Conservation (phyloP, 1,140 invertebrate species). For the Cydia strobilella region DNA sequence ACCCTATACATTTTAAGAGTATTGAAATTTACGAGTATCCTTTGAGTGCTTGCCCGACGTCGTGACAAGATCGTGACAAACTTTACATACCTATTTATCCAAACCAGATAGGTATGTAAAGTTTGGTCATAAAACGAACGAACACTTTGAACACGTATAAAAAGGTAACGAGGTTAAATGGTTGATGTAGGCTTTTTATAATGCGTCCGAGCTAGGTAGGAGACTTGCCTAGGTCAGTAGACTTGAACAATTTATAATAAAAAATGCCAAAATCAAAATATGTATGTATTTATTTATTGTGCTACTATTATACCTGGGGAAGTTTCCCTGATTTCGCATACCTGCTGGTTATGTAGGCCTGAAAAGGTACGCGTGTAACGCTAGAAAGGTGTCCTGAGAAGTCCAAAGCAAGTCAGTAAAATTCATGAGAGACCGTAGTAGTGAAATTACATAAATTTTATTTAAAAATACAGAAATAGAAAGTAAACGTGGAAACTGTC, state of each 20-base stretch:
- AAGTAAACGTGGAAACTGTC: constrained; percentile 23
- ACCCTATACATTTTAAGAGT: constrained; percentile 61
- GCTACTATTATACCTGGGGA: no score
- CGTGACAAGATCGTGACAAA: constrained; percentile 41
- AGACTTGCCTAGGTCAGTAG: no score
- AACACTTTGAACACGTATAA: neutral
- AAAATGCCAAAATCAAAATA: no score
- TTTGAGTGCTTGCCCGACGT: constrained; percentile 46
- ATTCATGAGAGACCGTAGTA: no score
- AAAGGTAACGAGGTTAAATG: neutral
- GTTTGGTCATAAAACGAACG: constrained; percentile 35
- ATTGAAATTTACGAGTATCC: constrained; percentile 67
- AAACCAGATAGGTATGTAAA: constrained; percentile 26
- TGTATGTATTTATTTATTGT: no score
- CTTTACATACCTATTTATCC: constrained; percentile 13
- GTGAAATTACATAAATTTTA: neutral
- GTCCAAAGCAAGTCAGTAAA: no score
- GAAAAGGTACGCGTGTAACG: no score
- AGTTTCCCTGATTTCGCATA: no score
- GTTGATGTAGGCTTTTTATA: neutral
- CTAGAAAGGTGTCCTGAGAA: no score
- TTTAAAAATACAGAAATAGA: neutral
- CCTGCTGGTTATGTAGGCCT: no score
- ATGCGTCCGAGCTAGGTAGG: no score
- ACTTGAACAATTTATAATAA: no score